phyloP scores from a whole-genome alignment of 2,797 vertebrate genomes.

The Anomalospiza imberbis region DNA sequence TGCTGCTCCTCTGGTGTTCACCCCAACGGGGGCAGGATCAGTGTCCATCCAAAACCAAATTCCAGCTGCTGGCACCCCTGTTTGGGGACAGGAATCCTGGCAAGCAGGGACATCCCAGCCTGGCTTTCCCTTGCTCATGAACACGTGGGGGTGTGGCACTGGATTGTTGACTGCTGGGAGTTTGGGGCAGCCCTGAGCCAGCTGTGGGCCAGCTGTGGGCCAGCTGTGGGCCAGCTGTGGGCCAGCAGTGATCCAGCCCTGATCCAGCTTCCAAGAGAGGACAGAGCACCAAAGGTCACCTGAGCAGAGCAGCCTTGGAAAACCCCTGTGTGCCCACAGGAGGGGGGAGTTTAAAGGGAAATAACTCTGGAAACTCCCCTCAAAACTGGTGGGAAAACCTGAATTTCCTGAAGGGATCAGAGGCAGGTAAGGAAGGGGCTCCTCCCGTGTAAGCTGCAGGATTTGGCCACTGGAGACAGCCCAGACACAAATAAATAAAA shows the following conservation, averaged over 20 bases:
- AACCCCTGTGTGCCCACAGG: background rate
- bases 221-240: too few relatives aligned
- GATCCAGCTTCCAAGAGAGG: background rate
- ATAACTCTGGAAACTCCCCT: background rate
- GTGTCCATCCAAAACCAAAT: background rate
- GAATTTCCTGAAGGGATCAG: background rate
- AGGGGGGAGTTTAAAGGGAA: background rate
- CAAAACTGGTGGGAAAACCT: background rate
- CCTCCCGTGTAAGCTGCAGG: background rate
- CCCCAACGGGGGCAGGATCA: background rate
- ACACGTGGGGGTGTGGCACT: fast-evolving
- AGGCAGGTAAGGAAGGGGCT: background rate
- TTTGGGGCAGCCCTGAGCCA: background rate
- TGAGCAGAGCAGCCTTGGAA: background rate
- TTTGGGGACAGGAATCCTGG: background rate
- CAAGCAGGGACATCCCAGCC: background rate
- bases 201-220: too few relatives aligned
- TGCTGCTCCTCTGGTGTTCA: background rate
- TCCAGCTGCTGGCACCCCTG: fast-evolving
- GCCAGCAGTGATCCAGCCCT: too few relatives aligned
- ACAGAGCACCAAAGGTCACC: background rate
- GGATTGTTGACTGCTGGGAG: background rate
- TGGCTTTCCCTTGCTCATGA: background rate
- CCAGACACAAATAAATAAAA: background rate
- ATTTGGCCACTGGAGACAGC: background rate